A percentile compares a stretch with the other conserved stretches of the same genome.
Conservation (phyloP, 2,797 vertebrate genomes). For the Synanceia verrucosa region DNA sequence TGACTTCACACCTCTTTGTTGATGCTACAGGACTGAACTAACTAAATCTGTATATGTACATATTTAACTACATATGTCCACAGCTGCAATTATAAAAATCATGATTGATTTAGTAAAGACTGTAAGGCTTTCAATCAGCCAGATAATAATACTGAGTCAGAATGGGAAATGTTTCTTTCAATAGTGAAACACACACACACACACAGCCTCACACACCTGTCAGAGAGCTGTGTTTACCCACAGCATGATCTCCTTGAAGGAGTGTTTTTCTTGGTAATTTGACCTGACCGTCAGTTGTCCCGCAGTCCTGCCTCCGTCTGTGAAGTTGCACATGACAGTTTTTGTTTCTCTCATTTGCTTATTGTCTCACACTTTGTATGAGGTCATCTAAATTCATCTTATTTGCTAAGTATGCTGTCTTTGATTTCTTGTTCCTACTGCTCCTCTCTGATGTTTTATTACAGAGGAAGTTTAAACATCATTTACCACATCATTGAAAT, state of each 20-base stretch:
- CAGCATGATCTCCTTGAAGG: conserved; percentile 49
- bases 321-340: background rate
- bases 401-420: background rate
- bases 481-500: background rate
- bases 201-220: conserved; percentile 50
- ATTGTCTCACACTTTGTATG: conserved; percentile 6
- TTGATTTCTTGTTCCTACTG: background rate
- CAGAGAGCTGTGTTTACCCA: conserved; percentile 47
- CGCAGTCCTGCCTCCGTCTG: conserved; percentile 25
- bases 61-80: too few species aligned
- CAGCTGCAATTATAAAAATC: conserved; percentile 7
- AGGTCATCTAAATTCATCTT: background rate
- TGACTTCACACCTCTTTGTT: background rate
- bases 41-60: too few species aligned
- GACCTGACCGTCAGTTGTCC: conserved; percentile 65
- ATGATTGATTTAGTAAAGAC: conserved; percentile 1
- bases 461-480: background rate
- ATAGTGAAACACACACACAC: conserved; percentile 12
- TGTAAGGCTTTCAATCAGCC: background rate
- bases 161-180: background rate
- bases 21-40: too few species aligned
- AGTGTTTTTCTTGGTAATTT: conserved; percentile 66
- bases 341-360: background rate
- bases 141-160: background rate
- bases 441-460: background rate